Evolutionary conservation across 2,888 invertebrate species (phyloP).

Genomic region (Drosophila hamatofila): DNA sequence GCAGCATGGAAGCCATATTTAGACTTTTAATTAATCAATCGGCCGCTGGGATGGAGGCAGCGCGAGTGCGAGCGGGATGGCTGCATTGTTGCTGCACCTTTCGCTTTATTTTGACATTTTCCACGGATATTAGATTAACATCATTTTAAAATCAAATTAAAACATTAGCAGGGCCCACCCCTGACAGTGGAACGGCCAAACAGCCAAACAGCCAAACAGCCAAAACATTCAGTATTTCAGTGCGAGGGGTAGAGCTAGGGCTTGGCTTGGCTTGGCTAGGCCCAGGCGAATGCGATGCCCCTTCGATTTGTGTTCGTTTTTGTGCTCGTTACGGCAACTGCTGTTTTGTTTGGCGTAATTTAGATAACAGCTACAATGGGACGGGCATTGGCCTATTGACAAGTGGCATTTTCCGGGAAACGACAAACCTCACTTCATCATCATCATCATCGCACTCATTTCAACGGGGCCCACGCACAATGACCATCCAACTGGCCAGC

Average conservation of each 20-base stretch:
- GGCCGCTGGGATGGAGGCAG: not conserved
- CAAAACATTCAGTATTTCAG: slow-evolving; percentile 25
- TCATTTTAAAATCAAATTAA: slow-evolving; percentile 83
- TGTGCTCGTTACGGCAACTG: slow-evolving; percentile 75
- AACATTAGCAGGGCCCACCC: slow-evolving; percentile 80
- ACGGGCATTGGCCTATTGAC: slow-evolving; percentile 71
- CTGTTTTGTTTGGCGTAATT: slow-evolving; percentile 80
- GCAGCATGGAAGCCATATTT: slow-evolving; percentile 55
- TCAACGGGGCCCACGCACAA: slow-evolving; percentile 55
- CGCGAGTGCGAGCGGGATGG: slow-evolving; percentile 20
- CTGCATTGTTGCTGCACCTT: slow-evolving; percentile 27
- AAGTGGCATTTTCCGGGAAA: slow-evolving; percentile 81
- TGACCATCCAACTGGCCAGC: slow-evolving; percentile 68
- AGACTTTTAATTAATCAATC: slow-evolving; percentile 74
- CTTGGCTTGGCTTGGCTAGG: slow-evolving; percentile 31
- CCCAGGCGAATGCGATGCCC: slow-evolving; percentile 22
- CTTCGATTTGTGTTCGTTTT: slow-evolving; percentile 29
- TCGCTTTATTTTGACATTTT: slow-evolving; percentile 83
- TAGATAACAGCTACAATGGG: slow-evolving; percentile 77
- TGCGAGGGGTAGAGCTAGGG: not conserved
- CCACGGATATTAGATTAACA: slow-evolving; percentile 84
- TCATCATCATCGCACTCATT: slow-evolving; percentile 63
- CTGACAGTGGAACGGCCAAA: slow-evolving; percentile 23
- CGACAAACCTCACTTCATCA: slow-evolving; percentile 51
- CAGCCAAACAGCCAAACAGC: slow-evolving; percentile 20